Base-by-base conservation (phyloP, 2,113 vertebrate species). In the Cheilinus undulatus region DNA sequence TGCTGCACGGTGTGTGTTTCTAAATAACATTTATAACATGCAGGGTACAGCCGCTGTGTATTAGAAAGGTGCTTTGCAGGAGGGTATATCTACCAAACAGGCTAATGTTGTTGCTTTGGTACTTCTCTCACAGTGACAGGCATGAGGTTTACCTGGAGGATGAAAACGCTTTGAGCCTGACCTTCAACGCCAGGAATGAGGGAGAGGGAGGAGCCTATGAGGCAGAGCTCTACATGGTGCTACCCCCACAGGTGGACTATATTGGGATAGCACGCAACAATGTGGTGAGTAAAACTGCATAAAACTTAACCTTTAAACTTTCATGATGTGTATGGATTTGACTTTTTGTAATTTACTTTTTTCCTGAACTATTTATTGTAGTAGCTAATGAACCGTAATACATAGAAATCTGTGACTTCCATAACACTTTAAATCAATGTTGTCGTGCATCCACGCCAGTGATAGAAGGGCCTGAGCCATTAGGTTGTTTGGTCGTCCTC, bases 121-220 rank as follows among this genome's bases (percentile, higher is more conserved):
- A 66, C 26, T 81, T 23, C 23, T 74, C 56, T 46, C 26, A 1
- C 86, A 96, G 95, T 51, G 95, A 95, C 72, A 89, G 89, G 64
- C 78, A 76, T 4, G 88, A 83, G 0, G 93, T 94, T 24, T 95
- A 92, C 86, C 84, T 96, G 38, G 95, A 94, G 0, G 94, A 95
- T 43, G 95, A 95, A 66, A 95, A 96, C 38, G 42, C 92, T 0
- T 27, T 96, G 74, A 94, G 92, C 40, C 86, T 96, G 43, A 92
- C 90, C 14, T 95, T 96, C 86, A 93, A 94, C 0, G 95, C 95
- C 52, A 81, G 87, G 78, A 96, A 96, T 4, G 80, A 92, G 38
- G 95, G 95, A 10, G 95, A 96, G 73, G 95, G 95, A 0, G 95
- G 95, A 0, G 95, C 95, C 5, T 96, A 96, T 0, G 95, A 96